phyloP scores from a whole-genome alignment of 2,888 invertebrate species.

The Gisinianus flammeolus region DNA sequence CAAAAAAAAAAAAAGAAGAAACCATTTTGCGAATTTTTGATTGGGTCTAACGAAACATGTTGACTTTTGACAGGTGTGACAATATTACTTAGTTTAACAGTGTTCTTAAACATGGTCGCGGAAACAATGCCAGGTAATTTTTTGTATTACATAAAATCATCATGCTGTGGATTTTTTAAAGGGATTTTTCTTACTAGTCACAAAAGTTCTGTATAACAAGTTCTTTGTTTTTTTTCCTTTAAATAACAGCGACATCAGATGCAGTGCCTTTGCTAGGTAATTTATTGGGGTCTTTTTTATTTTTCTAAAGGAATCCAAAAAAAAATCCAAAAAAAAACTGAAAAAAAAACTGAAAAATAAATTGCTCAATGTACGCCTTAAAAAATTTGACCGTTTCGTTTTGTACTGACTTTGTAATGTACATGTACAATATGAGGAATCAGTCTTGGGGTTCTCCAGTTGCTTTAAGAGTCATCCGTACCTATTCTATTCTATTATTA shows the following conservation, averaged over 20 bases:
- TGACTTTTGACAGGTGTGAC: constrained; percentile 79
- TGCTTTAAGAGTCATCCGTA: constrained; percentile 13
- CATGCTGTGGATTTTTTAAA: neutral
- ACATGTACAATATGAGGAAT: constrained; percentile 17
- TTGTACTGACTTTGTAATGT: constrained; percentile 15
- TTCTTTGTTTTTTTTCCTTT: neutral
- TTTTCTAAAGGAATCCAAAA: neutral
- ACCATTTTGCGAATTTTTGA: constrained; percentile 5
- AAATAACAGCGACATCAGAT: constrained; percentile 63
- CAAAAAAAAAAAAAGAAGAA: constrained; percentile 14
- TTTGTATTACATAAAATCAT: neutral
- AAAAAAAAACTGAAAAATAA: neutral
- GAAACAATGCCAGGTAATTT: constrained; percentile 83
- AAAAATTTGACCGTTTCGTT: constrained; percentile 2
- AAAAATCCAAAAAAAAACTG: neutral
- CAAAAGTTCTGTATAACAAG: too few species aligned
- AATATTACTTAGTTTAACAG: constrained; percentile 95
- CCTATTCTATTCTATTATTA: constrained; percentile 12
- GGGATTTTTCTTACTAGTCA: too few species aligned
- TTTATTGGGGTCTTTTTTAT: constrained; percentile 4
- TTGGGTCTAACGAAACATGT: constrained; percentile 27
- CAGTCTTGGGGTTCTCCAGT: constrained; percentile 27
- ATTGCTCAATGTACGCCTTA: constrained; percentile 7
- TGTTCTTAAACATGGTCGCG: constrained; percentile 97
- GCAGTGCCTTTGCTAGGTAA: constrained; percentile 85